Percentiles rank a stretch among this genome's conserved stretches.
Evolutionary conservation across 2,888 invertebrate genomes (phyloP).

Genomic region (Nomada fucata): DNA sequence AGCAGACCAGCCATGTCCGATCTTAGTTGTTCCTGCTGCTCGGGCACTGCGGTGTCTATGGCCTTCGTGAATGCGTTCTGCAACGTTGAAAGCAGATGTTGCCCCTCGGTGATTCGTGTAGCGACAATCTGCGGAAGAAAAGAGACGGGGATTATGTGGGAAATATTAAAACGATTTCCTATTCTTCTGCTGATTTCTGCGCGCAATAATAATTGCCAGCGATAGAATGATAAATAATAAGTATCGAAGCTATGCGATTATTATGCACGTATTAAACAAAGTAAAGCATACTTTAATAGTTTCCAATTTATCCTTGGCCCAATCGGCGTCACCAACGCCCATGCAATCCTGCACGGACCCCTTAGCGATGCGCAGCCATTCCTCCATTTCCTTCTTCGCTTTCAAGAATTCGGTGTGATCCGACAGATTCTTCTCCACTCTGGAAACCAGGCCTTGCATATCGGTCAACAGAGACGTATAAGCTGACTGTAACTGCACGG

Average conservation of each 20-base stretch:
- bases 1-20: constrained; percentile 91
- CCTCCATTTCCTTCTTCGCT: constrained; percentile 92
- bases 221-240: too few relatives aligned
- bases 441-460: constrained; percentile 92
- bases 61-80: constrained; percentile 95
- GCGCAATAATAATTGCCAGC: too few relatives aligned
- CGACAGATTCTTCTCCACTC: constrained; percentile 94
- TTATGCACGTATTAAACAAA: too few relatives aligned
- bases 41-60: constrained; percentile 91
- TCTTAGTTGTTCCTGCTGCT: constrained; percentile 91
- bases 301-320: constrained; percentile 92
- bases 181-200: neutral
- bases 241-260: too few relatives aligned
- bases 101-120: constrained; percentile 92
- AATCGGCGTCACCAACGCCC: constrained; percentile 91
- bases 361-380: constrained; percentile 93
- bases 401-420: constrained; percentile 96
- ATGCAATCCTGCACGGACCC: constrained; percentile 93
- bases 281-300: constrained; percentile 88
- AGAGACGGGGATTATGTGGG: neutral
- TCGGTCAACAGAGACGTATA: constrained; percentile 92
- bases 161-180: neutral
- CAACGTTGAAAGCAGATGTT: constrained; percentile 92
- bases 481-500: constrained; percentile 92
- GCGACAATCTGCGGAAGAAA: constrained; percentile 83